These are phyloP conservation scores for Brienomyrus longianalis DNA, from an alignment of 2,113 vertebrate genomes.

Conservation along the genomic window DNA sequence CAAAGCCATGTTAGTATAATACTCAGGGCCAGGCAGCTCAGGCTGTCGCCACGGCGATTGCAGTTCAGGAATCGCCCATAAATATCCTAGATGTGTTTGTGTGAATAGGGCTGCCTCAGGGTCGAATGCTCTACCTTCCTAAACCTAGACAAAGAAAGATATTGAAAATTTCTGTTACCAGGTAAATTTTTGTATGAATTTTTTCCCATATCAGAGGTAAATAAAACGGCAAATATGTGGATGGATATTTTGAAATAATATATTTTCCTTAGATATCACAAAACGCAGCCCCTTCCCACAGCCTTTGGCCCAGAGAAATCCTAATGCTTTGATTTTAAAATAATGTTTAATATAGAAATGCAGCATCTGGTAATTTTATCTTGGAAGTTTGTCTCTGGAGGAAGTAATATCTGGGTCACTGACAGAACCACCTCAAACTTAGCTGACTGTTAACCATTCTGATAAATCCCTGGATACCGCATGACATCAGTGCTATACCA, in stretches of 20 bases:
- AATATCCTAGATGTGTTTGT: background rate
- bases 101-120: background rate
- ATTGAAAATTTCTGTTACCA: background rate
- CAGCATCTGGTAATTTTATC: background rate
- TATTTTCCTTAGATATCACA: background rate
- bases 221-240: background rate
- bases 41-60: background rate
- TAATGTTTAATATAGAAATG: background rate
- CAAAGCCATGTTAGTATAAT: background rate
- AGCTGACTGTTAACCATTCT: background rate
- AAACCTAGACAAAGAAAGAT: background rate
- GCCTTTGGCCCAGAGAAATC: background rate
- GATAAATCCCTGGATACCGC: background rate
- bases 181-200: background rate
- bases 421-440: background rate
- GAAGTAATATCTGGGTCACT: background rate
- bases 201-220: background rate
- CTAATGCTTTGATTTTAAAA: background rate
- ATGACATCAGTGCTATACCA: background rate
- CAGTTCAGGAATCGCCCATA: background rate
- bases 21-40: background rate
- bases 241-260: background rate
- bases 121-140: background rate
- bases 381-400: background rate
- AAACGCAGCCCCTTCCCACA: background rate